Percentiles rank a stretch among this genome's conserved stretches.
These are phyloP conservation scores for Gobio gobio DNA, from an alignment of 2,113 vertebrate species.

Conservation along the genomic window DNA sequence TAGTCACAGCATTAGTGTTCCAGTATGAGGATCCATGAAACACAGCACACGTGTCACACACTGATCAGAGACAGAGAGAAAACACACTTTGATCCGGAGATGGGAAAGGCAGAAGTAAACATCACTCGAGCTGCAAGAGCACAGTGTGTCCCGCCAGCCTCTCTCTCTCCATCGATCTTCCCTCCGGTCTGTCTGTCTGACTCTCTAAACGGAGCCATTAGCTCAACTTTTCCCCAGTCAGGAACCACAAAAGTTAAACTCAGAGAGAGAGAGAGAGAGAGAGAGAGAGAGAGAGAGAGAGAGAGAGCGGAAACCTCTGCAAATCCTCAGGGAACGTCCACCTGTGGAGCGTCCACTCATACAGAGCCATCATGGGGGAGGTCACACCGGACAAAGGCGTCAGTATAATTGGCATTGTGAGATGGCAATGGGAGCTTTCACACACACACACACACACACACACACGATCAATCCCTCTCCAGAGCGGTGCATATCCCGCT, in stretches of 20 bases:
- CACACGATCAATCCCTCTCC: constrained; percentile 23
- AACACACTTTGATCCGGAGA: neutral
- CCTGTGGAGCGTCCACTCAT: constrained; percentile 5
- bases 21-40: neutral
- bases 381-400: constrained; percentile 28
- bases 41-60: neutral
- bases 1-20: neutral
- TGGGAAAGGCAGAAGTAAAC: neutral
- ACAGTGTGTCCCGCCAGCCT: too few relatives aligned
- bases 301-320: neutral
- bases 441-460: neutral
- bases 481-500: neutral
- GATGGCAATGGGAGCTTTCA: neutral
- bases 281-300: constrained; percentile 52
- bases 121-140: neutral
- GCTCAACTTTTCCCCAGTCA: constrained; percentile 15
- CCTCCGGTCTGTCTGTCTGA: constrained; percentile 13
- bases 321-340: neutral
- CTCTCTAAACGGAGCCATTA: constrained; percentile 28
- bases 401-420: constrained; percentile 37
- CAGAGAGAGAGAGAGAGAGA: too few relatives aligned
- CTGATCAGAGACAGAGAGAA: neutral
- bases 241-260: constrained; percentile 31
- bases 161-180: neutral
- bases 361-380: neutral